These are phyloP conservation scores for Clupea harengus DNA, from an alignment of 2,113 vertebrate species.

Conservation along the genomic window DNA sequence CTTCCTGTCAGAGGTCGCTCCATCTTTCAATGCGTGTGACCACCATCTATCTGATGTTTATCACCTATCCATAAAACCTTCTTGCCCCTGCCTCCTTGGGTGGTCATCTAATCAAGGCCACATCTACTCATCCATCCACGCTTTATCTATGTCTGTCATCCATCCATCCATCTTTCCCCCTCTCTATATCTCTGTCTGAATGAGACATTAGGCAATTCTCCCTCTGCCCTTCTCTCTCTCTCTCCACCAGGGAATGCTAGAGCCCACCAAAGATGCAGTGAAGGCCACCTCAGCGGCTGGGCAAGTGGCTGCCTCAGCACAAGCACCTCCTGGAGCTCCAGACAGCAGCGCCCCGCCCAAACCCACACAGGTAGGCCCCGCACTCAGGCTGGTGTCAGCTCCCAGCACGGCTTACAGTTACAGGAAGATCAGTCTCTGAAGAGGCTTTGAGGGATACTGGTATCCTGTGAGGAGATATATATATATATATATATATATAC, in stretches of 20 bases:
- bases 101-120: no score
- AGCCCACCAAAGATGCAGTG: conserved; percentile 89
- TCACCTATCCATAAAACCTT: no score
- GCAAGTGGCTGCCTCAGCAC: conserved; percentile 79
- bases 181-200: neutral
- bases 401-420: neutral
- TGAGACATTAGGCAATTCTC: neutral
- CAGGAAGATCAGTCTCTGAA: no score
- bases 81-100: no score
- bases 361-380: neutral
- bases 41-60: no score
- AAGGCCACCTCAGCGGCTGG: conserved; percentile 81
- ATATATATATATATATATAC: no score
- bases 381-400: no score
- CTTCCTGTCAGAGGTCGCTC: no score
- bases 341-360: neutral
- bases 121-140: neutral
- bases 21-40: no score
- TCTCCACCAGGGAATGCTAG: conserved; percentile 82
- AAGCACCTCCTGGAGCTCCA: conserved; percentile 63
- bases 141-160: neutral
- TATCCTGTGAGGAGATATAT: neutral
- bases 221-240: neutral
- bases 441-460: no score
- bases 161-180: neutral